Conservation (phyloP, 1,140 invertebrate species). For the Argopecten irradians region DNA sequence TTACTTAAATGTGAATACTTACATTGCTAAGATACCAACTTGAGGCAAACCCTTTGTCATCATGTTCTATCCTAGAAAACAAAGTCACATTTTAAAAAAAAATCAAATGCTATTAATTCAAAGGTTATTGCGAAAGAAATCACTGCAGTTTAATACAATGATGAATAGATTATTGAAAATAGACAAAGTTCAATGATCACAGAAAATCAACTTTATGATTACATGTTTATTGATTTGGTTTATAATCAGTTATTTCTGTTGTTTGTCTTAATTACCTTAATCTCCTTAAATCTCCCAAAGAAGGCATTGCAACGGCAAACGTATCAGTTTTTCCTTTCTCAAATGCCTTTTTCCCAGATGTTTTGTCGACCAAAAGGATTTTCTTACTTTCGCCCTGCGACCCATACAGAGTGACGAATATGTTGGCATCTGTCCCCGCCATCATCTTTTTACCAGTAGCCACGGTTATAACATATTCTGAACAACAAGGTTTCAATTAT, state of each 20-base stretch:
- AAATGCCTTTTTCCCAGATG: conserved; percentile 65
- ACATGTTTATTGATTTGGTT: not conserved
- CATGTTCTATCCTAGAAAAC: conserved; percentile 65
- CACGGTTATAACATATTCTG: conserved; percentile 64
- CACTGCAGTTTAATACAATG: no score
- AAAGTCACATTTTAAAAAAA: conserved; percentile 34
- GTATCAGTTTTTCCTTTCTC: conserved; percentile 55
- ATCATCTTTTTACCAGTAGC: conserved; percentile 64
- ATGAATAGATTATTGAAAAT: no score
- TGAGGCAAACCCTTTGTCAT: conserved; percentile 61
- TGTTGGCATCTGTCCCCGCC: conserved; percentile 71
- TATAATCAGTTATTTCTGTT: not conserved
- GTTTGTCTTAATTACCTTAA: conserved; percentile 57
- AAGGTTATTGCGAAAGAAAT: no score
- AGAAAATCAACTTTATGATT: not conserved
- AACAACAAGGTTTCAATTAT: conserved; percentile 26
- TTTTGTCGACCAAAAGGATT: conserved; percentile 61
- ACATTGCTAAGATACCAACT: conserved; percentile 69
- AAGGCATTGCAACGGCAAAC: conserved; percentile 55
- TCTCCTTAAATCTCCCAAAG: conserved; percentile 71
- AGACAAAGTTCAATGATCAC: not conserved
- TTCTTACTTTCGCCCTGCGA: conserved; percentile 63
- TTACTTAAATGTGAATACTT: conserved; percentile 12
- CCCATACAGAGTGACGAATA: conserved; percentile 69
- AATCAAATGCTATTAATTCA: no score